These are phyloP conservation scores for Lepidotrigona ventralis DNA, from an alignment of 1,140 invertebrate genomes.

Conservation along the genomic window DNA sequence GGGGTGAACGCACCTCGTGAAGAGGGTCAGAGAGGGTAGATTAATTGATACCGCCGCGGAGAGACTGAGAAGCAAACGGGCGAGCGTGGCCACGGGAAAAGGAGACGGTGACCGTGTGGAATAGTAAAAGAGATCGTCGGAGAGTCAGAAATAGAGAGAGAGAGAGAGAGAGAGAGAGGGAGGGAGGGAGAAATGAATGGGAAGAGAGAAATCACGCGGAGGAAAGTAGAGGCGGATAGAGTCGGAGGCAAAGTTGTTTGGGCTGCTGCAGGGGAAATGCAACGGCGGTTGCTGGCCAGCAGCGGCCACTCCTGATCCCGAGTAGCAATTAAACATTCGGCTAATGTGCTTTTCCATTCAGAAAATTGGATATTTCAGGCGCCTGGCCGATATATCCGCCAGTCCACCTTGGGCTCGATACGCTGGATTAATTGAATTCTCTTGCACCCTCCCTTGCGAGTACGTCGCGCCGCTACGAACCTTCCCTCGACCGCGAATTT, in stretches of 20 bases:
- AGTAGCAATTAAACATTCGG: constrained; percentile 77
- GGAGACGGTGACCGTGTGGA: constrained; percentile 25
- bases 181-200: background rate
- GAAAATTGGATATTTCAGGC: constrained; percentile 77
- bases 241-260: constrained; percentile 53
- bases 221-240: constrained; percentile 51
- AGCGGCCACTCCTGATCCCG: constrained; percentile 68
- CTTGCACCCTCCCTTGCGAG: constrained; percentile 31
- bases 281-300: constrained; percentile 58
- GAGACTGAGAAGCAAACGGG: constrained; percentile 41
- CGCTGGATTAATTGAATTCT: constrained; percentile 74
- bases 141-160: background rate
- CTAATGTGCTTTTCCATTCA: constrained; percentile 79
- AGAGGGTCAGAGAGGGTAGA: constrained; percentile 60
- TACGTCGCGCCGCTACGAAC: constrained; percentile 40
- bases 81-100: constrained; percentile 20
- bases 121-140: background rate
- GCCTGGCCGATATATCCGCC: constrained; percentile 46
- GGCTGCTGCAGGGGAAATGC: constrained; percentile 60
- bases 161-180: background rate
- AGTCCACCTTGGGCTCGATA: constrained; percentile 65
- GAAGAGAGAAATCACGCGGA: constrained; percentile 38
- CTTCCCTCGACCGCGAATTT: constrained; percentile 64
- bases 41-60: constrained; percentile 63
- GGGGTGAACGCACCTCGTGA: constrained; percentile 59